Evolutionary conservation across 1,140 invertebrate genomes (phyloP).

Genomic region (Drosophila trapezifrons): DNA sequence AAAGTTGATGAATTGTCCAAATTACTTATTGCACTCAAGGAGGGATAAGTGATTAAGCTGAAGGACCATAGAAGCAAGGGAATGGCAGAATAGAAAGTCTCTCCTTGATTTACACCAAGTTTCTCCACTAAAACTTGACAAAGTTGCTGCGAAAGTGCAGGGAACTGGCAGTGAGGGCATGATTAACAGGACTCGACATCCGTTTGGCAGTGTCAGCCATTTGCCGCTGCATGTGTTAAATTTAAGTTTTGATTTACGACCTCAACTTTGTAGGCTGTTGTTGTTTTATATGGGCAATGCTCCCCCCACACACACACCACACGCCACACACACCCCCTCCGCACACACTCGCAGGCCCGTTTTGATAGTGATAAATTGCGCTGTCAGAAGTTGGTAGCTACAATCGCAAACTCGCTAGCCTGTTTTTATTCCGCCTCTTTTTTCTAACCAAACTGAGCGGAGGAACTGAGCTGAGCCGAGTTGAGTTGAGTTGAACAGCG

Average conservation of each 20-base stretch:
- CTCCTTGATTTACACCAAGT: neutral
- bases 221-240: slow-evolving; percentile 82
- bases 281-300: slow-evolving; percentile 70
- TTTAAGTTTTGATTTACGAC: slow-evolving; percentile 83
- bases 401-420: slow-evolving; percentile 61
- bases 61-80: neutral
- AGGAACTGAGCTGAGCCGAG: slow-evolving; percentile 7
- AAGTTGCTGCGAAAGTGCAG: slow-evolving; percentile 37
- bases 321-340: slow-evolving; percentile 17
- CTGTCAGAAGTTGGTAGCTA: slow-evolving; percentile 80
- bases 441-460: slow-evolving; percentile 25
- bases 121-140: slow-evolving; percentile 15
- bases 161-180: slow-evolving; percentile 41
- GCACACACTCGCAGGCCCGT: slow-evolving; percentile 42
- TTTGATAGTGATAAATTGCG: slow-evolving; percentile 80
- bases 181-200: slow-evolving; percentile 61
- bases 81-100: neutral
- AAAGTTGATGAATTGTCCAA: slow-evolving; percentile 10
- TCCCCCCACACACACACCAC: slow-evolving; percentile 19
- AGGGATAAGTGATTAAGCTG: slow-evolving; percentile 10
- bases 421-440: slow-evolving; percentile 35
- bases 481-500: slow-evolving; percentile 2
- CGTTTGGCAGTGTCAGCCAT: slow-evolving; percentile 65
- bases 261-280: slow-evolving; percentile 79
- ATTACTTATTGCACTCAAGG: slow-evolving; percentile 11